Base-by-base conservation (phyloP, 1,140 invertebrate species). In the Lucilia sericata region DNA sequence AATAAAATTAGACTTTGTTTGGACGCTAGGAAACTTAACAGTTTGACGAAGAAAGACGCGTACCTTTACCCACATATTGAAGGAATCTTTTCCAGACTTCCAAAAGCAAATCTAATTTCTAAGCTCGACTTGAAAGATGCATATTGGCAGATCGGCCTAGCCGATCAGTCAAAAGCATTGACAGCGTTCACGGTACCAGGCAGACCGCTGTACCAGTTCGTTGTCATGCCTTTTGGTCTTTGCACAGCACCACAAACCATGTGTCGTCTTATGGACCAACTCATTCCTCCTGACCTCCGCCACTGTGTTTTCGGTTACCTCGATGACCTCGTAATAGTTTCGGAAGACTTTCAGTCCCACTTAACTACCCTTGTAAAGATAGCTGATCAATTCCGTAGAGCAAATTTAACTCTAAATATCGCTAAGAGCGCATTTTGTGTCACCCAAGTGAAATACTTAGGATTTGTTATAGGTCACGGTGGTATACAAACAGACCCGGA, bases 121-220 rank as follows among this genome's bases (percentile, higher is more conserved):
- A 88, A 78, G 5, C 17, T 91, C 7, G 86, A 89, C 82, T 82
- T 91, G 17, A 88, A 88, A 84, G 86, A 88, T 70, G 89, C 88
- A 0, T 91, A 87, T 82, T 89, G 87, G 87, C 90, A 92, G 83
- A 86, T 92, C 5, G 87, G 86, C 0, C 30, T 92, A 2, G 85
- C 83, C 0, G 42, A 86, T 9, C 82, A 85, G 13, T 87, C 86
- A 21, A 87, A 85, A 30, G 78, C 88, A 55, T 91, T 92, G 74
- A 93, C 92, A 0, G 92, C 91, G 80, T 83, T 87, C 86, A 0
- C 19, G 25, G 65, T 74, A 19, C 65, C 65, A 21, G 65, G 65
- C 92, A 9, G 85, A 84, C 2, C 42, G 85, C 12, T 76, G 83
- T n/a, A 87, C 85, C 25, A 85, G 85, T 87, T 85, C 87, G 85